Base-by-base conservation (phyloP, 1,140 invertebrate genomes). In the Cheumatopsyche charites region DNA sequence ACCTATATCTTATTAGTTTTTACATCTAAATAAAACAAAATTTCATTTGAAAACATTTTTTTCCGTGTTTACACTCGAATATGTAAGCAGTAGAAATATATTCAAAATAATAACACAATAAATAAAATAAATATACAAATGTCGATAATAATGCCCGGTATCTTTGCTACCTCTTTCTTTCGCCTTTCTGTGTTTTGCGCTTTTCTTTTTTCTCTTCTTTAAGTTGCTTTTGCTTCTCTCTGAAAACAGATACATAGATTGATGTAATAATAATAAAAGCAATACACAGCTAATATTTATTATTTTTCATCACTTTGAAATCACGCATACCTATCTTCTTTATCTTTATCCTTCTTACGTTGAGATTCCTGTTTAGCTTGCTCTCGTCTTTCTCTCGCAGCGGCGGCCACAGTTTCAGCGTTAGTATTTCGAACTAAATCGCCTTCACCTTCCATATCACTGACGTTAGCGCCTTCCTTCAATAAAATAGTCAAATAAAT, bases 131-230 rank as follows among this genome's bases (percentile, higher is more conserved):
- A 70, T 72, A 67, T 17, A n/a, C 65, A 11, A 23, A 1, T 42
- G 9, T 41, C n/a, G 26, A 52, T 13, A n/a, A n/a, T n/a, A 9
- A 3, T 68, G 7, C 23, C 26, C 66, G 36, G 25, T 42, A 63
- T 69, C 0, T 58, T 76, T 86, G 90, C 90, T 93, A 94, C 88
- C 92, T 90, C 76, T 91, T 87, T 75, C 92, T 82, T 82, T 95
- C 93, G 11, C 90, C 90, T 82, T 95, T 95, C 76, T 92, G 90
- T 78, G 92, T 92, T 80, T 94, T 94, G 19, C 92, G 89, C 78
- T 94, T 95, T 76, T 94, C 92, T 78, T 94, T 94, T 75, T 94
- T 94, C 19, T 95, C 93, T 81, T 94, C 91, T 78, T 89, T 90
- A 45, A 90, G 75, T 79, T 94, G 90, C 79, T 94, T 94, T 79